Evolutionary conservation across 2,797 vertebrate genomes (phyloP), one percentile per base, ranked within the genome.

Genomic region (Mormyrops boulengeri): DNA sequence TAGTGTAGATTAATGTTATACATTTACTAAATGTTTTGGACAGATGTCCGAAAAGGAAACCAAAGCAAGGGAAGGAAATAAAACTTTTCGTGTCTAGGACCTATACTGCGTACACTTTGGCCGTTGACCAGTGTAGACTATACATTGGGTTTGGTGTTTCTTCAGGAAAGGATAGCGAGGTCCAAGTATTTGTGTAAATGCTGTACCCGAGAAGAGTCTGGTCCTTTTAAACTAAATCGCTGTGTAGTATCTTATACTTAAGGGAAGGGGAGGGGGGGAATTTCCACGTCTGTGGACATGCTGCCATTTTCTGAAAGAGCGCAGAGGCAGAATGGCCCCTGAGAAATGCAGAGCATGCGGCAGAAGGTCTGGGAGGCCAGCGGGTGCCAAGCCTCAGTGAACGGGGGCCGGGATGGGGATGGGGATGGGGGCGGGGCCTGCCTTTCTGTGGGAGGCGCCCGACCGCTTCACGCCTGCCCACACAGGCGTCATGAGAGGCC

Each of bases 291-390:
- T 19, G 85, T n/a, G 52, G 53, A 87, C 17, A 57, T 26, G 50
- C 52, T 85, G 82, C 49, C 82, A 49, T 49, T 85, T 85, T 87
- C 26, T 30, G 11, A 30, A 55, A 53, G 14, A 86, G 47, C 47
- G 26, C 50, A 53, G 50, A 86, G 50, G 84, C 84, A 86, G 84
- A 86, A 86, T 30, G 85, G 49, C 50, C 85, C 85, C 50, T 6
- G 85, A 86, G 85, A 55, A 34, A 86, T 86, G 49, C 52, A 55
- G 49, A 86, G 49, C 85, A 86, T 53, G 26, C 6, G 26, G 52
- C 85, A 86, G 85, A 86, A 86, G 49, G 85, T 26, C 85, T 53
- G 52, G 26, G 41, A 47, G 77, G 49, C 49, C 85, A 38, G 85
- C 52, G 49, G 49, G 52, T 52, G 47, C 49, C 85, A 30, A 52